phyloP scores from a whole-genome alignment of 2,797 vertebrate genomes.

The Micrastur ruficollis region DNA sequence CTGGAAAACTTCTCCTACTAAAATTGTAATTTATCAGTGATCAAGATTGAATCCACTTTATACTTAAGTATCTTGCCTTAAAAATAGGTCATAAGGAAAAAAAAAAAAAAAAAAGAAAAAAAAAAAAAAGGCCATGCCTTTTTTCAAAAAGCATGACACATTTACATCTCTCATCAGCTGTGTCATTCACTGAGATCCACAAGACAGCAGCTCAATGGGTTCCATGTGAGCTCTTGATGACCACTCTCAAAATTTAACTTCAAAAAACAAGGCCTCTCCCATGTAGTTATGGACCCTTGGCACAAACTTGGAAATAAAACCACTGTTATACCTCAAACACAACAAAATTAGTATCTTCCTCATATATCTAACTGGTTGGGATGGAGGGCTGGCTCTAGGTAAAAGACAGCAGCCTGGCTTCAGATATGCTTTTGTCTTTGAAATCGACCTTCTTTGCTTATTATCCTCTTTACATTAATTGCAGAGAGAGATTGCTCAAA shows the following conservation, averaged over 20 bases:
- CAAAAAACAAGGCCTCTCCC: background rate
- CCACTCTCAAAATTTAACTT: background rate
- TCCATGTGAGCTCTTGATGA: background rate
- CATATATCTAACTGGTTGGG: background rate
- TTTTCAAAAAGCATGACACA: background rate
- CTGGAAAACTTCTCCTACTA: background rate
- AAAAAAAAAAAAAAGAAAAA: background rate
- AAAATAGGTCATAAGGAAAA: background rate
- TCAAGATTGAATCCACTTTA: background rate
- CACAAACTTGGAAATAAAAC: background rate
- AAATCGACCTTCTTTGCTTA: background rate
- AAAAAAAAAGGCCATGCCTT: background rate
- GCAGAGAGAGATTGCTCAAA: background rate
- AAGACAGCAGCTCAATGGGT: background rate
- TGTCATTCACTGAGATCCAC: background rate
- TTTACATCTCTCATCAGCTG: background rate
- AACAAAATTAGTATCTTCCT: background rate
- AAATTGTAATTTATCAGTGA: background rate
- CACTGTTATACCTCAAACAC: background rate
- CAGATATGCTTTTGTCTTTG: background rate
- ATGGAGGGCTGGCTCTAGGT: background rate
- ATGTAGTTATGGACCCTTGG: background rate
- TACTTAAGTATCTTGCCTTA: background rate
- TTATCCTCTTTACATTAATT: background rate
- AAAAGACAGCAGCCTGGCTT: background rate